A percentile compares a stretch with the other conserved stretches of the same genome.
Evolutionary conservation across 2,888 invertebrate species (phyloP).

Genomic region (Macrophya annulata): DNA sequence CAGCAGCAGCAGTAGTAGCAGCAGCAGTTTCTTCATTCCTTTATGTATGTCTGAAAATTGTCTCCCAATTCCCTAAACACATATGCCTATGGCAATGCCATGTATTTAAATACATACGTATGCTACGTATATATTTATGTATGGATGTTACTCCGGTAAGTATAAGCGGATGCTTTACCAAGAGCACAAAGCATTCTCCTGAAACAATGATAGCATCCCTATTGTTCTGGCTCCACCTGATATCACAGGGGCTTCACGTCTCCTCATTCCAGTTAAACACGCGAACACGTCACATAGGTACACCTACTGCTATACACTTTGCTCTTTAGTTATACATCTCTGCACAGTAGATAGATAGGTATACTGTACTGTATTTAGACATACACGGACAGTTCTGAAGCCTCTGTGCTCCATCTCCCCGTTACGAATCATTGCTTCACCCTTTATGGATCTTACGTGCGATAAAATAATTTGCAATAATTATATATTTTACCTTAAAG

Average conservation of each 20-base stretch:
- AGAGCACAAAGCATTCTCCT: conserved; percentile 55
- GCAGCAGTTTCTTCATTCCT: background rate
- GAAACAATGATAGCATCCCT: conserved; percentile 57
- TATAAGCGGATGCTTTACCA: conserved; percentile 26
- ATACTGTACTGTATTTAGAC: background rate
- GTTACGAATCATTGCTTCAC: background rate
- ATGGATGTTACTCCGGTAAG: background rate
- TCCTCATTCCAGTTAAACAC: conserved; percentile 20
- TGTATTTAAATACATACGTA: too few relatives aligned
- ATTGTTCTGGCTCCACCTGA: conserved; percentile 38
- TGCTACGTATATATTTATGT: background rate
- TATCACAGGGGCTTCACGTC: conserved; percentile 11
- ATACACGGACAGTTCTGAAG: background rate
- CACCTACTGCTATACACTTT: conserved; percentile 16
- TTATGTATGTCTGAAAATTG: background rate
- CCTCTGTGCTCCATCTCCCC: background rate
- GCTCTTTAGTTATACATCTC: background rate
- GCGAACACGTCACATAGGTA: conserved; percentile 20
- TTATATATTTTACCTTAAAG: background rate
- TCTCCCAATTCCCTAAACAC: background rate
- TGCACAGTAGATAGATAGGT: background rate
- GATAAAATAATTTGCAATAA: background rate
- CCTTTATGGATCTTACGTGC: background rate
- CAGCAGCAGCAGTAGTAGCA: too few relatives aligned
- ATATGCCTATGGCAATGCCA: background rate